Evolutionary conservation across 2,888 invertebrate genomes (phyloP), one percentile per base, ranked within the genome.

Genomic region (Drosophila diplacantha): DNA sequence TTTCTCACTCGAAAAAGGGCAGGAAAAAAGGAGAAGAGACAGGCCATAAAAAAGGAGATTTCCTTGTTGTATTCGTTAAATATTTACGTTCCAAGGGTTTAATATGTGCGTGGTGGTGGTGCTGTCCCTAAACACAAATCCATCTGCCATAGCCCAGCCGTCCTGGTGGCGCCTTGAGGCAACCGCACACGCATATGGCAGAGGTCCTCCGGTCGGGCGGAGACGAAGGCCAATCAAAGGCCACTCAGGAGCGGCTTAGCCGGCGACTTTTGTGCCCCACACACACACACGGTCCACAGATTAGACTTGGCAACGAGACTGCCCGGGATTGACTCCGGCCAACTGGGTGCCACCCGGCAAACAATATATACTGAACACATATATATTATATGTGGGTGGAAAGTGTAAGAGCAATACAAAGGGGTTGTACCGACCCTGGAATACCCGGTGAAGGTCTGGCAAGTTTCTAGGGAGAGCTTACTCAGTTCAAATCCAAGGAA

Each of bases 11-110:
- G 61, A 57, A 35, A 39, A 38, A 16, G 29, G 29, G 3, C 5
- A 38, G 24, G 52, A 51, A 43, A 29, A 6, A 18, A 16, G 5
- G 56, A 43, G 24, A 39, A 58, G 51, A 64, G 49, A 54, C 59
- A 56, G 51, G 37, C 54, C 57, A 70, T 62, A 66, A 67, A 71
- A 57, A 68, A 63, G 66, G 65, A 71, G 75, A 81, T 71, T 69
- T 80, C 65, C 64, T 72, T 58, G 72, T 58, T 69, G 63, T 81
- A 81, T 78, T 78, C 61, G 72, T 78, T 78, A 78, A 78, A 78
- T 78, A 78, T 78, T 78, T 75, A 76, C 80, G 68, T 74, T 73
- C 63, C 68, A 62, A 62, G 81, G 74, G 69, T 73, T 71, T 76
- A 79, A 81, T 76, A 79, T 79, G 58, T 80, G 63, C 62, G 78